Evolutionary conservation across 2,888 invertebrate species (phyloP), one percentile per base, ranked within the genome.

Genomic region (Busseola fusca): DNA sequence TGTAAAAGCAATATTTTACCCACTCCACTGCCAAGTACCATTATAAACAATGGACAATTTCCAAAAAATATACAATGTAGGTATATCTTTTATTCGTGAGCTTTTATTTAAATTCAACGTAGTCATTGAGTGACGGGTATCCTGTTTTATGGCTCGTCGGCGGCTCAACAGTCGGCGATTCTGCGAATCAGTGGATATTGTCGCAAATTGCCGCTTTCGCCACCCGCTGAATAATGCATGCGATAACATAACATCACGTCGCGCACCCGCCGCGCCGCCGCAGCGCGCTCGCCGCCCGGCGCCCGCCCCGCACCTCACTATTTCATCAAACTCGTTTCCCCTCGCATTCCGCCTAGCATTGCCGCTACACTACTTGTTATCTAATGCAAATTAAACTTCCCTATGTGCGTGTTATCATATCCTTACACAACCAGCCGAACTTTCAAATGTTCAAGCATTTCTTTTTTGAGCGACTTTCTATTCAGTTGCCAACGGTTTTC

Each of bases 131-230:
- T 93, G 94, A 92, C 92, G 89, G 91, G 93, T 92, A 92, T 94
- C 92, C 93, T 94, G 93, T 93, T 93, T 94, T 92, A 93, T 91
- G 90, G 91, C 88, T 91, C 90, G 94, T 91, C 94, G 95, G 93
- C 93, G 90, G 90, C 91, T 92, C 90, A 90, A 92, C 92, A 93
- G 92, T 93, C 91, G 90, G 87, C 91, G 89, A 87, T 95, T 95
- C 95, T 91, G 91, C 92, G 95, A 95, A 95, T 91, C 94, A 88
- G 91, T 94, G 95, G 94, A 95, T 95, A 95, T 93, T 94, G 95
- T 94, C 95, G 94, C 95, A 95, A 95, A 95, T 95, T 94, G 94
- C 94, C 93, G 95, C 95, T 95, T 95, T 95, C 95, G 94, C 95
- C 94, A 91, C 92, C 91, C 91, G 91, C 91, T 95, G 95, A 95